Evolutionary conservation across 2,888 invertebrate genomes (phyloP), one percentile per base, ranked within the genome.

Genomic region (Encarsia formosa): DNA sequence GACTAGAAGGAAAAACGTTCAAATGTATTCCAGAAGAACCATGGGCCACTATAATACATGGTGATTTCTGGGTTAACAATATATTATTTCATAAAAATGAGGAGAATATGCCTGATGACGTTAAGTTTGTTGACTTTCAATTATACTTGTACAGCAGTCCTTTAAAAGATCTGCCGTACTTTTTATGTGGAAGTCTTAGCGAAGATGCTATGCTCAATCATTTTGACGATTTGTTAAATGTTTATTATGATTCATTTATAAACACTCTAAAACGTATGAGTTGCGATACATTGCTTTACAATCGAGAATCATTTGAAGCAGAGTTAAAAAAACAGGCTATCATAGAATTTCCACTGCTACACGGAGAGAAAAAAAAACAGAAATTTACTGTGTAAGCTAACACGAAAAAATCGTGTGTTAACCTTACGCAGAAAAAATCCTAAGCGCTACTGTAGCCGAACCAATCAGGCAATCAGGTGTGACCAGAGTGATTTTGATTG

Each of bases 41-140:
- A 0, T 83, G 78, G 70, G 76, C 75, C 1, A 78, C 80, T 0
- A 75, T 81, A 20, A 72, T 76, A 2, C 83, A 83, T 58, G 72
- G 75, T 1, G 83, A 83, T 64, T 75, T 80, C 45, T 83, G 82
- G 83, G 77, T 78, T 13, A 82, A 81, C 61, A 83, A 83, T 58
- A 74, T 82, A 2, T 77, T 83, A 77, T 68, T 82, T 11, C 69
- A 75, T 50, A 73, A 74, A 47, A 75, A 80, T 66, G 18, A 54
- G 1, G 61, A 60, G 19, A 58, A 59, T 4, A 61, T 65, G 15
- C 76, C 79, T 0, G 63, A 71, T 1, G 74, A 76, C 53, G 66
- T 81, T 4, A 83, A 81, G 67, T 76, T 83, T 38, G 74, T 83
- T 1, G 83, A 83, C 61, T 78, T 81, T 50, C 83, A 83, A 65